Evolutionary conservation across 37 sponge, comb jelly and placozoan genomes (phyloP), one percentile per base, ranked within the genome.

Genomic region (Bolinopsis microptera): DNA sequence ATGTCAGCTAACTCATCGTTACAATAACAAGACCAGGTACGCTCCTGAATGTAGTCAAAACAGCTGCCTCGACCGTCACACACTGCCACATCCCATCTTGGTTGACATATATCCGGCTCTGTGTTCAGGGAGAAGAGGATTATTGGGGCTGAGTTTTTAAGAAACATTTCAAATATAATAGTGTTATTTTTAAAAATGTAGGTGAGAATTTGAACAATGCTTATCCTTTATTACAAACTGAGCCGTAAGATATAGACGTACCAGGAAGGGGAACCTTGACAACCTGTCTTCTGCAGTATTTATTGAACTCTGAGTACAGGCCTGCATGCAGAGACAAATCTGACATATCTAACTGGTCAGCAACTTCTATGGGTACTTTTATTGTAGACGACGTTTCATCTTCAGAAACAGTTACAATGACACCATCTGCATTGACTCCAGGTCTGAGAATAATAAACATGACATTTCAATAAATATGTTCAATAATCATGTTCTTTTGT

Each of bases 1-100:
- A n/a, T 70, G 74, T 9, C 24, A 70, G 28, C 25, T 22, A 24
- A 2, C 21, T 26, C 74, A n/a, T 70, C 74, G 5, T 2, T 2
- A 70, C 74, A 70, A n/a, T 28, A 28, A 26, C 74, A 70, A 70
- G 74, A 70, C 74, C 74, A 70, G 74, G 74, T 70, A 2, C 74
- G 5, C 30, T 70, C 74, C 74, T 70, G 25, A n/a, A 26, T 22
- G 26, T 70, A 70, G 74, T 70, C 74, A 2, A 26, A 24, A 70
- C 74, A 70, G 61, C 61, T 48, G 25, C 24, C 5, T 22, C 30
- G 16, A 3, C 3, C 30, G 21, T 70, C 74, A 22, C 74, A 70
- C 30, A 28, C 74, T 24, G 74, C 28, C 16, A 3, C 26, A 22
- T 70, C 74, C 74, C 74, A 70, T 26, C 30, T 26, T 2, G 18